Evolutionary conservation across 2,888 invertebrate genomes (phyloP).

Genomic region (Cephonodes hylas): DNA sequence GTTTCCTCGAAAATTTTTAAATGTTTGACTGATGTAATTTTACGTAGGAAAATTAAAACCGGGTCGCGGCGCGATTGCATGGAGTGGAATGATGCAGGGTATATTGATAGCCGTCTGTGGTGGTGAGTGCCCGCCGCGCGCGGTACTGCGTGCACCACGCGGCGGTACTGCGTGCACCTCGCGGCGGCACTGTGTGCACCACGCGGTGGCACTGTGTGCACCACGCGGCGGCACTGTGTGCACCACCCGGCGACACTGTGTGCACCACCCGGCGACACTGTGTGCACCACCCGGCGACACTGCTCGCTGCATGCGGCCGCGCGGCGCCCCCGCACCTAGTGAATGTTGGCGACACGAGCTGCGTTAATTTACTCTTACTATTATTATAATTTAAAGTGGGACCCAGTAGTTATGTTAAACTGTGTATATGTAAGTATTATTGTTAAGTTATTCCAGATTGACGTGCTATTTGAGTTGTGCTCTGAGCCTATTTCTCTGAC

Average conservation of each 20-base stretch:
- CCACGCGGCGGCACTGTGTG: neutral
- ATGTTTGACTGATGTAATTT: constrained; percentile 61
- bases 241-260: too few species aligned
- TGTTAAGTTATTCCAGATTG: constrained; percentile 74
- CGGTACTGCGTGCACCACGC: too few species aligned
- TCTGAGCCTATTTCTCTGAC: constrained; percentile 35
- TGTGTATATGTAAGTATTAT: constrained; percentile 71
- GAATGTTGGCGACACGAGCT: constrained; percentile 74
- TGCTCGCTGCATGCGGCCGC: constrained; percentile 42
- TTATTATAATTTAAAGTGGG: constrained; percentile 67
- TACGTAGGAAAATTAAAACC: constrained; percentile 32
- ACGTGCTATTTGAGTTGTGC: constrained; percentile 61
- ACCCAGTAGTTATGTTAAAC: constrained; percentile 73
- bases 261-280: too few species aligned
- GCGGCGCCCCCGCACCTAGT: constrained; percentile 58
- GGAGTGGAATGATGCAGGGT: neutral
- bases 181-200: neutral
- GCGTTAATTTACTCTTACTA: constrained; percentile 41
- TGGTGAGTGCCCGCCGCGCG: too few species aligned
- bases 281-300: too few species aligned
- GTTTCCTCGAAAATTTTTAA: constrained; percentile 44
- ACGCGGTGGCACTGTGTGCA: neutral
- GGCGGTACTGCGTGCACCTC: neutral
- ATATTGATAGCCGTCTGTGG: too few species aligned
- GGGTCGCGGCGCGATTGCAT: constrained; percentile 17